phyloP scores from a whole-genome alignment of 2,113 vertebrate genomes.

The Indicator indicator region DNA sequence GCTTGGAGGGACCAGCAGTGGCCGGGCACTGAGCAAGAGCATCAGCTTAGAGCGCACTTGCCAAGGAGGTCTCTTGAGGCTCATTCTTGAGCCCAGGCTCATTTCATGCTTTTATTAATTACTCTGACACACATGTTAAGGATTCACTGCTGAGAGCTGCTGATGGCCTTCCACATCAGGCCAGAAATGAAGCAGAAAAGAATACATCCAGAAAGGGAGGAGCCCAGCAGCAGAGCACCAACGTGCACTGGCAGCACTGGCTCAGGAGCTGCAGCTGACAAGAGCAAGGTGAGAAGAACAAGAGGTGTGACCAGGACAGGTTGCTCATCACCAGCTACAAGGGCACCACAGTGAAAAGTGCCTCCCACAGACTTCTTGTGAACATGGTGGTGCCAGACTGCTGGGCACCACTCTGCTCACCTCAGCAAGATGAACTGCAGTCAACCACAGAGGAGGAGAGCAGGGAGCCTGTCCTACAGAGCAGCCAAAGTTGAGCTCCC shows the following conservation, averaged over 20 bases:
- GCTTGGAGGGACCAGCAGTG: neutral
- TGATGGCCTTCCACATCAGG: neutral
- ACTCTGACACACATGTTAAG: neutral
- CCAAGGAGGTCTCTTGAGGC: neutral
- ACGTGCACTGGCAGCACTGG: neutral
- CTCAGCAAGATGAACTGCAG: neutral
- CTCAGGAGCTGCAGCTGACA: neutral
- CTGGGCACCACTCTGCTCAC: neutral
- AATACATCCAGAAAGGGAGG: neutral
- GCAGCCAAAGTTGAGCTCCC: neutral
- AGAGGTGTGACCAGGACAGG: neutral
- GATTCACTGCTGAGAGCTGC: neutral
- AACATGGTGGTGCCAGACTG: neutral
- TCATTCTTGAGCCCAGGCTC: neutral
- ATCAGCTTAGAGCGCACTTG: neutral
- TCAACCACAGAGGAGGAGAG: neutral
- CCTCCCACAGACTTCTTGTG: neutral
- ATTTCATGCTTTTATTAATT: neutral
- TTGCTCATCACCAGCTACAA: neutral
- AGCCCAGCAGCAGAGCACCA: neutral
- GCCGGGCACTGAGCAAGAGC: neutral
- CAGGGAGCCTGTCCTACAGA: neutral
- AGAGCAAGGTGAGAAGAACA: fast-evolving
- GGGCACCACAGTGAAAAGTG: fast-evolving
- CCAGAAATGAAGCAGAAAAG: neutral